Conservation (phyloP, 2,888 invertebrate genomes). For the Oscheius sp. region DNA sequence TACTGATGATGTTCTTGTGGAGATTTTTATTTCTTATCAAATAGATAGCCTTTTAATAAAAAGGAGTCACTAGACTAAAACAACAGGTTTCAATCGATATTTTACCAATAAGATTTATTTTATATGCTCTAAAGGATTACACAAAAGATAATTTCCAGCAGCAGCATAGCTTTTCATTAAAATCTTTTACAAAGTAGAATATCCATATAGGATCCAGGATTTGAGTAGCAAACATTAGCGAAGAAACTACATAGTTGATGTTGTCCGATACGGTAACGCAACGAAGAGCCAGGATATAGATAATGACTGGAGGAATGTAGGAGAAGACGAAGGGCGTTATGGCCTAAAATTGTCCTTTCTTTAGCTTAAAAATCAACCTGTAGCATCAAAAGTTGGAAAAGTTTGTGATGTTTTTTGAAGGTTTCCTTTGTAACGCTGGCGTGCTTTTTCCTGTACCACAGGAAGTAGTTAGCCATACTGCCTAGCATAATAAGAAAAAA, state of each 20-base stretch:
- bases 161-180: background rate
- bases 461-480: background rate
- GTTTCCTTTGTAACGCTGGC: background rate
- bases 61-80: too few relatives aligned
- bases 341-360: background rate
- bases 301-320: background rate
- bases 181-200: background rate
- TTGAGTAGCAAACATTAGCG: background rate
- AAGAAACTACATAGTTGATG: background rate
- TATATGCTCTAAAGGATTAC: too few relatives aligned
- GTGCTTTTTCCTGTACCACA: background rate
- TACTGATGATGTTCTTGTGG: background rate
- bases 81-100: too few relatives aligned
- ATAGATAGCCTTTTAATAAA: too few relatives aligned
- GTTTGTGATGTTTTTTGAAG: background rate
- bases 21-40: too few relatives aligned
- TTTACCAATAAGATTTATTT: too few relatives aligned
- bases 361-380: background rate
- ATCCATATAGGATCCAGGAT: slow-evolving; percentile 8
- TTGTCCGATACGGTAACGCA: background rate
- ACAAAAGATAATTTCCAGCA: too few relatives aligned
- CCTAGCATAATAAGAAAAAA: slow-evolving; percentile 2
- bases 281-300: background rate
- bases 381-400: background rate
- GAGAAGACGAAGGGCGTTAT: slow-evolving; percentile 3